Percentiles rank a stretch among this genome's conserved stretches.
phyloP scores from a whole-genome alignment of 2,797 vertebrate species.

The Darevskia nairensis region DNA sequence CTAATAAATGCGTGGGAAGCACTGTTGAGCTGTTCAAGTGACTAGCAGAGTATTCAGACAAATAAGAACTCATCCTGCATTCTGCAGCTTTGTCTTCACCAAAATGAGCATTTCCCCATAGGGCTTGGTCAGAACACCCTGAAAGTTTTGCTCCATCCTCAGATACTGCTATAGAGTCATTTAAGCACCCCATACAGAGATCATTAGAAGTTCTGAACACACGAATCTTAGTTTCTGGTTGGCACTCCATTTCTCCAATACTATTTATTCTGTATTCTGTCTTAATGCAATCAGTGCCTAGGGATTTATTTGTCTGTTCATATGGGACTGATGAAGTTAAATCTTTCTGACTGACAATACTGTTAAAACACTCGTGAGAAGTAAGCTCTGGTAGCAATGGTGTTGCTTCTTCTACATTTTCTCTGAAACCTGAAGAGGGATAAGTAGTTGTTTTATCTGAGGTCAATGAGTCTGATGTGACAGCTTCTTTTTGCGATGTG shows the following conservation, averaged over 20 bases:
- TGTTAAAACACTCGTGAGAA: constrained; percentile 26
- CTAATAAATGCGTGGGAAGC: constrained; percentile 31
- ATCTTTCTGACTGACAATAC: background rate
- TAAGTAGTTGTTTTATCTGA: constrained; percentile 31
- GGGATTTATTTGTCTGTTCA: constrained; percentile 28
- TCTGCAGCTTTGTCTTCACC: constrained; percentile 26
- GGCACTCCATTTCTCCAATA: background rate
- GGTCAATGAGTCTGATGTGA: constrained; percentile 8
- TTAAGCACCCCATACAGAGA: background rate
- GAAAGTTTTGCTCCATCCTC: constrained; percentile 7
- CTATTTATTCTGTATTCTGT: constrained; percentile 32
- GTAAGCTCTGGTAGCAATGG: constrained; percentile 27
- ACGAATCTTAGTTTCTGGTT: background rate
- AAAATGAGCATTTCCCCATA: constrained; percentile 31
- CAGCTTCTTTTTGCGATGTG: constrained; percentile 31
- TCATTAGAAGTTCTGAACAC: background rate
- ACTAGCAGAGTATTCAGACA: constrained; percentile 29
- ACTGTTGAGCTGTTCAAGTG: constrained; percentile 11
- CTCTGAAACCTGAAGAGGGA: constrained; percentile 39
- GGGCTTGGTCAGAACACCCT: constrained; percentile 25
- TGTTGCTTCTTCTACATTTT: rapidly evolving
- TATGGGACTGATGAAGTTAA: constrained; percentile 7
- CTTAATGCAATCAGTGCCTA: constrained; percentile 26
- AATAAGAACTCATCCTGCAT: background rate
- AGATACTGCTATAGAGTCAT: constrained; percentile 9